These are phyloP conservation scores for Hipparchia semele DNA, from an alignment of 2,888 invertebrate species.

Conservation along the genomic window DNA sequence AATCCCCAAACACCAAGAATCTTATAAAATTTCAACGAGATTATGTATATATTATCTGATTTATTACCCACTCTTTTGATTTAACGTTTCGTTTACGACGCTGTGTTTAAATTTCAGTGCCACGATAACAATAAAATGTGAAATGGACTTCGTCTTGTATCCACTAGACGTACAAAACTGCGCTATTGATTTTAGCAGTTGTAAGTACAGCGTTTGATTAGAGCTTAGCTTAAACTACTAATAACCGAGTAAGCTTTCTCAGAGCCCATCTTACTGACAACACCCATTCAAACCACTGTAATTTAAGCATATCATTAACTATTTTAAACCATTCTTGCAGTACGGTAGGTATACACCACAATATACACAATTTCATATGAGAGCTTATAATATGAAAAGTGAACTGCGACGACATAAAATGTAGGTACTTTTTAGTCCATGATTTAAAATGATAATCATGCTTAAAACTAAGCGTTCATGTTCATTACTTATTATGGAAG, in stretches of 20 bases:
- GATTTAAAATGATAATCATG: too few species aligned
- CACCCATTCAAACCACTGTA: background rate
- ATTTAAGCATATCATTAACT: background rate
- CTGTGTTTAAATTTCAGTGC: constrained; percentile 67
- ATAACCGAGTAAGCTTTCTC: background rate
- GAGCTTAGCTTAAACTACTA: constrained; percentile 7
- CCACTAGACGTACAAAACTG: constrained; percentile 86
- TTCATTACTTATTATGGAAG: too few species aligned
- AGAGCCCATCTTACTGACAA: constrained; percentile 1
- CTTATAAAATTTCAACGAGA: background rate
- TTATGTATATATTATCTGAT: background rate
- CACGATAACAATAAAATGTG: constrained; percentile 85
- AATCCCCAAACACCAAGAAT: background rate
- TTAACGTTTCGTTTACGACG: constrained; percentile 19
- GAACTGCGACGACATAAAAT: too few species aligned
- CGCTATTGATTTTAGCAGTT: constrained; percentile 85
- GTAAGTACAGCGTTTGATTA: constrained; percentile 70
- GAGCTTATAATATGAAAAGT: too few species aligned
- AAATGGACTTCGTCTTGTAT: constrained; percentile 86
- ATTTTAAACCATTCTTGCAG: background rate
- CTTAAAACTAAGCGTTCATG: too few species aligned
- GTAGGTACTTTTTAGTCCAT: too few species aligned
- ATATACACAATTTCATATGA: background rate
- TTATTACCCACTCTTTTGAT: background rate
- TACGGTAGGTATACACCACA: background rate